Conservation (phyloP, 2,888 invertebrate species). For the Myopa testacea region DNA sequence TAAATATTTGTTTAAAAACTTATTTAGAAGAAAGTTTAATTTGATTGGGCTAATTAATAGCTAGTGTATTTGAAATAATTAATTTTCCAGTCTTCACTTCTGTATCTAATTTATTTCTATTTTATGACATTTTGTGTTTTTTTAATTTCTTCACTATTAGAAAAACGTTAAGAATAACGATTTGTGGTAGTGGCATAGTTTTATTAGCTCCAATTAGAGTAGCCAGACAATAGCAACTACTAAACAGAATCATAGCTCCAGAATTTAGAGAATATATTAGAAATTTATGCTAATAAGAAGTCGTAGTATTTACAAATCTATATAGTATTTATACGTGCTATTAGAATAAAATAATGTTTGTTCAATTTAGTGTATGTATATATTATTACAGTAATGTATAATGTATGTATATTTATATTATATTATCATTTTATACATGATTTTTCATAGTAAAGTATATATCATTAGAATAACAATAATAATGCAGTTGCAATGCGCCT, state of each 20-base stretch:
- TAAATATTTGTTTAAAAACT: too few relatives aligned
- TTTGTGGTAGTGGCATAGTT: too few relatives aligned
- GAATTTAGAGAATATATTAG: slow-evolving; percentile 1
- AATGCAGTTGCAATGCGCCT: slow-evolving; percentile 17
- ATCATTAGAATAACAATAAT: slow-evolving; percentile 3
- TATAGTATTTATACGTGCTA: slow-evolving; percentile 17
- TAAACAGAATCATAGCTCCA: background rate
- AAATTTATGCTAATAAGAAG: background rate
- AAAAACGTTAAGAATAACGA: too few relatives aligned
- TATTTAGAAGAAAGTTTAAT: too few relatives aligned
- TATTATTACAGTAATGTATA: background rate
- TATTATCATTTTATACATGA: background rate
- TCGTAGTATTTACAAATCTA: background rate
- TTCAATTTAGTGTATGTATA: background rate
- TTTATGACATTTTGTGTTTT: too few relatives aligned
- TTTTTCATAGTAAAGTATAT: background rate
- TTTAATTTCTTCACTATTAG: too few relatives aligned
- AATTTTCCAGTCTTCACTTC: too few relatives aligned
- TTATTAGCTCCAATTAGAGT: too few relatives aligned
- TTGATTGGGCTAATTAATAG: too few relatives aligned
- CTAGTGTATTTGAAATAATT: too few relatives aligned
- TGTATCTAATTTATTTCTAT: too few relatives aligned
- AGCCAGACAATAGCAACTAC: too few relatives aligned
- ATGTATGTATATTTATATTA: background rate
- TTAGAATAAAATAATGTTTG: slow-evolving; percentile 30